These are phyloP conservation scores for Bubo bubo DNA, from an alignment of 2,113 vertebrate genomes.

Conservation along the genomic window DNA sequence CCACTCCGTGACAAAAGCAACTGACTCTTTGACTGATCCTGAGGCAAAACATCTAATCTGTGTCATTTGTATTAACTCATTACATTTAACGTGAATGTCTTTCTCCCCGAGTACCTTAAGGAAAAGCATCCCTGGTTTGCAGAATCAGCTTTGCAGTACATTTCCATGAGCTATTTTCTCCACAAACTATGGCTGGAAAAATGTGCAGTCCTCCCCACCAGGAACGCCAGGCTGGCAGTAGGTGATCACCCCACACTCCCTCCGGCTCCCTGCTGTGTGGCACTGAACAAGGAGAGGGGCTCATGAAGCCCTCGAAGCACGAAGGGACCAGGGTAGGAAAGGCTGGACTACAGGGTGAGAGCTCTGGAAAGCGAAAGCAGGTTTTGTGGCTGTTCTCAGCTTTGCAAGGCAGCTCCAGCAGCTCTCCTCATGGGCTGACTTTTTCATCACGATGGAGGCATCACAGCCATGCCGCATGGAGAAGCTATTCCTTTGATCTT, in stretches of 20 bases:
- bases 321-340: neutral
- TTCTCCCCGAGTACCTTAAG: neutral
- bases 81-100: neutral
- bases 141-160: neutral
- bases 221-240: neutral
- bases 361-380: neutral
- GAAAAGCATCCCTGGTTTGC: neutral
- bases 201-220: neutral
- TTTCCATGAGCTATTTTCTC: neutral
- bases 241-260: accelerated
- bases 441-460: neutral
- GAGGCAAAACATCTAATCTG: neutral
- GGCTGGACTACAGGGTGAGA: neutral
- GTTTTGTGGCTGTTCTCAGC: neutral
- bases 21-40: neutral
- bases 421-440: neutral
- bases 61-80: neutral
- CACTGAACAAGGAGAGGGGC: accelerated
- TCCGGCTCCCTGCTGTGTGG: accelerated
- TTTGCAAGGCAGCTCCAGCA: neutral
- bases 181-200: neutral
- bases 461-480: neutral
- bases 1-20: neutral
- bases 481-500: neutral
- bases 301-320: accelerated